Percentiles rank a stretch among this genome's conserved stretches.
Evolutionary conservation across 2,113 vertebrate genomes (phyloP).

Genomic region (Camelus dromedarius): DNA sequence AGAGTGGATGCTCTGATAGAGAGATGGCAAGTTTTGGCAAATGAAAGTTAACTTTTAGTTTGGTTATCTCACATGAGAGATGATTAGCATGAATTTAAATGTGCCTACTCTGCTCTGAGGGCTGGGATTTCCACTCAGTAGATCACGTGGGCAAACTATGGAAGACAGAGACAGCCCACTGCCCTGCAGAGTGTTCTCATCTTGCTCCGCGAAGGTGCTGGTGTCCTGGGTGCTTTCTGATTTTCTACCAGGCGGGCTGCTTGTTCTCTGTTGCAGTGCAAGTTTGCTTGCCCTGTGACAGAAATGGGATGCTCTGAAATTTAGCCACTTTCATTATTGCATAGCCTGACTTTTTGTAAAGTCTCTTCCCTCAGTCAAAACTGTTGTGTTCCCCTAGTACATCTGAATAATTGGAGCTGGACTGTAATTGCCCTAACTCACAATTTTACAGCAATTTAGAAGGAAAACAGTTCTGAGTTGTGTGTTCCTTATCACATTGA

Average conservation of each 20-base stretch:
- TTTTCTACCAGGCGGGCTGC: not conserved
- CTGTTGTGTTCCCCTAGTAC: not conserved
- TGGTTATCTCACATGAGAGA: not conserved
- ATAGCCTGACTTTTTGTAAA: not conserved
- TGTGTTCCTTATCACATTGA: not conserved
- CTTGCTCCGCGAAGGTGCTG: not conserved
- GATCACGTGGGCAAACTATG: too few species aligned
- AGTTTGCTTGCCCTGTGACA: not conserved
- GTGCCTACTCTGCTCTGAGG: not conserved
- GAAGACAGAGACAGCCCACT: not conserved
- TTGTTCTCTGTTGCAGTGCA: not conserved
- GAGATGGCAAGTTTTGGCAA: not conserved
- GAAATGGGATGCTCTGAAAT: not conserved
- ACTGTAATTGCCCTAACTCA: not conserved
- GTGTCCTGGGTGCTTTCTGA: not conserved
- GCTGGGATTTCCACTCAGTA: not conserved
- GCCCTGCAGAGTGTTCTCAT: not conserved
- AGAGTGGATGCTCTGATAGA: not conserved
- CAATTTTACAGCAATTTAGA: not conserved
- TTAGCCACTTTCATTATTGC: not conserved
- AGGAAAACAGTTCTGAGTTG: not conserved
- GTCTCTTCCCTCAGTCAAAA: not conserved
- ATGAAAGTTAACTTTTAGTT: not conserved
- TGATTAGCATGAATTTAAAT: not conserved
- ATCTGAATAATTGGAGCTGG: constrained; percentile 8